Evolutionary conservation across 2,888 invertebrate genomes (phyloP), one percentile per base, ranked within the genome.

Genomic region (Lithophane leautieri): DNA sequence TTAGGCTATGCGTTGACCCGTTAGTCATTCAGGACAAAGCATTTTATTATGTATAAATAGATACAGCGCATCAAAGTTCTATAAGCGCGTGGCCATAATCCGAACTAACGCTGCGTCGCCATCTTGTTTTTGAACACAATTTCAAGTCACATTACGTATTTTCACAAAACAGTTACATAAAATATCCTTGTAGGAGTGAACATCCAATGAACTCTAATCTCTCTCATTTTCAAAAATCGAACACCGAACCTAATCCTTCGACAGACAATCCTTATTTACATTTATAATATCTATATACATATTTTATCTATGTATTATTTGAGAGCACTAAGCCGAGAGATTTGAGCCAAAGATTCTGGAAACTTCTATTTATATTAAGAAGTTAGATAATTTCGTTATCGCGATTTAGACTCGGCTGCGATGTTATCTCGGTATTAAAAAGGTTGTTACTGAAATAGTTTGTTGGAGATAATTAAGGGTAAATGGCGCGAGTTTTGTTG

Each of bases 361-460:
- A 86, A 86, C 75, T 84, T 81, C 76, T 75, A 78, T 86, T 80
- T 80, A 81, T 75, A 81, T 79, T 84, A 76, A 82, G 79, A 82
- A 84, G 72, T 88, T 76, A 66, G 73, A 80, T 82, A 86, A 88
- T 78, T 82, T 66, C 60, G 88, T 76, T 77, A 86, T 86, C 84
- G 40, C 71, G 78, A 84, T 79, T 70, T n/a, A 78, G 83, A 67
- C 68, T 77, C 40, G 22, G 62, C 65, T 78, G 22, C 19, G 76
- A 88, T 88, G 54, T 82, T 82, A 86, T 88, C 84, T 66, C 14
- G 42, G 40, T 65, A 63, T 28, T 86, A 78, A 86, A 86, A 81
- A 86, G 71, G 76, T 62, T 76, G 63, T 82, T 70, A 78, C 70
- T 34, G 62, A 77, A 78, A 82, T 82, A 84, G 82, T 81, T 87